Evolutionary conservation across 2,888 invertebrate genomes (phyloP).

Genomic region (Ramazzottius varieornatus): DNA sequence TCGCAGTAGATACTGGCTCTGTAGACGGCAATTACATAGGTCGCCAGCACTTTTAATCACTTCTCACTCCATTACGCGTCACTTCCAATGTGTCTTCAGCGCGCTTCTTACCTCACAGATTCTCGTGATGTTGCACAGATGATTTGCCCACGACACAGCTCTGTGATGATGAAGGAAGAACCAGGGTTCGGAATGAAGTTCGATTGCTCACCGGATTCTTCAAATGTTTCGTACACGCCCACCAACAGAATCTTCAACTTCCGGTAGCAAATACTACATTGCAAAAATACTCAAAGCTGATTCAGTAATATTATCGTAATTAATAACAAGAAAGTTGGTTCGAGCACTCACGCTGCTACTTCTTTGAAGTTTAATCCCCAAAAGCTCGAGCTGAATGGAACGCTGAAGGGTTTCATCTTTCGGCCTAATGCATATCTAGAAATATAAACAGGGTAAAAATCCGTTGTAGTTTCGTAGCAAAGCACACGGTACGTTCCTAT

Average conservation of each 20-base stretch:
- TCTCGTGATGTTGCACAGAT: background rate
- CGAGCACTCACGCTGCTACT: background rate
- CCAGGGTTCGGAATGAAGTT: background rate
- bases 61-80: background rate
- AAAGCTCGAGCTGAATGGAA: background rate
- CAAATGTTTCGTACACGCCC: constrained; percentile 1
- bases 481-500: too few relatives aligned
- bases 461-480: too few relatives aligned
- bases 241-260: background rate
- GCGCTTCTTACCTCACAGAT: background rate
- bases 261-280: background rate
- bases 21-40: background rate
- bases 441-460: background rate
- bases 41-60: background rate
- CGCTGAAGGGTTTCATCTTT: background rate
- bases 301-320: background rate
- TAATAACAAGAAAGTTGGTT: too few relatives aligned
- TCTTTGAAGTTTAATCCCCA: background rate
- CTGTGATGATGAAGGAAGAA: background rate
- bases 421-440: background rate
- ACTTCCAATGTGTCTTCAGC: background rate
- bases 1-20: background rate
- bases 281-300: background rate
- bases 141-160: background rate
- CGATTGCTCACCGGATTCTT: background rate